Evolutionary conservation across 2,888 invertebrate species (phyloP), one percentile per base, ranked within the genome.

Genomic region (Dilophus febrilis): DNA sequence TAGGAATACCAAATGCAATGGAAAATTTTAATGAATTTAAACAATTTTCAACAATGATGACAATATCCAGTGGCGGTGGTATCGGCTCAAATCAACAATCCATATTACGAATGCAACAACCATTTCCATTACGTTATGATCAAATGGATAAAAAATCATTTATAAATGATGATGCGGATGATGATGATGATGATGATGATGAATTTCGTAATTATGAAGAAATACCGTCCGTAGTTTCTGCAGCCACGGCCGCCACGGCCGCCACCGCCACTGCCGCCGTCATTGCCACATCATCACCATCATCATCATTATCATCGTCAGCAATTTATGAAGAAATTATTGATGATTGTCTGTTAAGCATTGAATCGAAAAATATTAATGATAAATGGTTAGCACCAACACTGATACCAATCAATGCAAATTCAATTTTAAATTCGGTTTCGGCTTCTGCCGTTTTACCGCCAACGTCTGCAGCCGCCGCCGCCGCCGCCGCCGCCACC

Each of bases 401-500:
- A 10, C 14, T n/a, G 10, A 14, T 17, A 14, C 11, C 5, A 32
- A 32, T 8, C 5, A 8, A 14, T n/a, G 5, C 31, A 31, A 31
- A 13, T 31, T 31, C 6, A 11, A n/a, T n/a, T n/a, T n/a, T n/a
- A n/a, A n/a, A n/a, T n/a, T n/a, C n/a, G n/a, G n/a, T n/a, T n/a
- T n/a, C n/a, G n/a, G n/a, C n/a, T n/a, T n/a, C n/a, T n/a, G n/a
- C n/a, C n/a, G n/a, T n/a, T n/a, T n/a, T n/a, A n/a, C n/a, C n/a
- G n/a, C 28, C 68, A 67, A 49, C 66, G 57, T 27, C 68, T 69
- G 38, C 70, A 68, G 46, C 68, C 69, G 1, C 65, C 76, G 47
- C 68, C 74, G 46, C 74, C 74, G 11, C 74, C 74, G 22, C 73
- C 72, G 31, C 74, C 72, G 33, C 74, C 57, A 31, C 74, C 72